Evolutionary conservation across 2,113 vertebrate species (phyloP), one percentile per base, ranked within the genome.

Genomic region (Hemicordylus capensis): DNA sequence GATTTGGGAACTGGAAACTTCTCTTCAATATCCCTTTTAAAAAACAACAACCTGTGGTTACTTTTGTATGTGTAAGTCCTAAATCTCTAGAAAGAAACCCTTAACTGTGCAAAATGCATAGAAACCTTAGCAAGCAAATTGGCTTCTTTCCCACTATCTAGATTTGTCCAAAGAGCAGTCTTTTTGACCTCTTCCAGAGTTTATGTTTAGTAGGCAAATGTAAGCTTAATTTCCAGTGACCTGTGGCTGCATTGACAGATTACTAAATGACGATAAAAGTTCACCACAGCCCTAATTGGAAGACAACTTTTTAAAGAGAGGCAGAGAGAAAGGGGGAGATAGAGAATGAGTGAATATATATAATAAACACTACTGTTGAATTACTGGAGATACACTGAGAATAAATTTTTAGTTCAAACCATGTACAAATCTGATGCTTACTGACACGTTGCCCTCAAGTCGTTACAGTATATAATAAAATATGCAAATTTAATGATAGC

Each of bases 361-460:
- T 94, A 92, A 92, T 91, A 94, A 95, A 39, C 87, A 88, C 0
- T 2, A 51, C 56, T 93, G 34, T 90, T 90, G 90, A 92, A 91
- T 56, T n/a, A 90, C 67, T 87, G 83, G 90, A 91, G 76, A 93
- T 93, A 95, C 95, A 84, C 80, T 89, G 80, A 89, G 82, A 92
- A 92, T 89, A 12, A 93, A 73, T 85, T 93, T 94, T 94, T 93
- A 88, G 91, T 82, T 93, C 80, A 92, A 96, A 87, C 93, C 91
- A 91, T 78, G 94, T 89, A 92, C 92, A 93, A 91, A 93, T 19
- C 46, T 91, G 89, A 92, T 92, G 85, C 42, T 94, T 95, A 90
- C 85, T 96, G 95, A 94, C 87, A 87, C 85, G 76, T 54, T 91
- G 85, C 85, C 91, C 93, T 93, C 81, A 44, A 64, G 61, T 79